Conservation (phyloP, 2,888 invertebrate species). For the Cheilosia soror region DNA sequence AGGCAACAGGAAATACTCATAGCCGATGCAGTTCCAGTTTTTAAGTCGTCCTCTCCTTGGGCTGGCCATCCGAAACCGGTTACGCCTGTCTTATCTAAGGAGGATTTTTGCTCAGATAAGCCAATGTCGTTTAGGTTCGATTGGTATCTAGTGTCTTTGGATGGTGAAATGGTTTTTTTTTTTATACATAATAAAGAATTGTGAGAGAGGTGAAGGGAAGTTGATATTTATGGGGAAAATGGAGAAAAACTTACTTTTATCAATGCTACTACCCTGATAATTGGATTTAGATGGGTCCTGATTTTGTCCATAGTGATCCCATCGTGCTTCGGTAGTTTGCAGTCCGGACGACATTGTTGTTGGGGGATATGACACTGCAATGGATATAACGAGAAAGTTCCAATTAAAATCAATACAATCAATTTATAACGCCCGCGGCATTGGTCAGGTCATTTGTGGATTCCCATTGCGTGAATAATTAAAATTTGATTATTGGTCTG, state of each 20-base stretch:
- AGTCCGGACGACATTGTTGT: conserved; percentile 80
- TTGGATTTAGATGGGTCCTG: conserved; percentile 79
- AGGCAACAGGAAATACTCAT: conserved; percentile 38
- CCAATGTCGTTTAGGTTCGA: conserved; percentile 91
- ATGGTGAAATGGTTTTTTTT: conserved; percentile 66
- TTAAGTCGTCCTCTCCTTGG: conserved; percentile 77
- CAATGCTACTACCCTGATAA: conserved; percentile 75
- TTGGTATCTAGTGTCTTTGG: conserved; percentile 89
- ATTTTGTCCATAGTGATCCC: conserved; percentile 80
- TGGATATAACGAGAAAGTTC: not conserved
- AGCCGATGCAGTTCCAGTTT: conserved; percentile 66
- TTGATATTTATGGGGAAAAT: not conserved
- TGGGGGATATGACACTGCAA: conserved; percentile 82
- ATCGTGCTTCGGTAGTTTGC: conserved; percentile 80
- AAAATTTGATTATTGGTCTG: conserved; percentile 74
- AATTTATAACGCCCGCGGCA: conserved; percentile 28
- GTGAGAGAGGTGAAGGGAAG: conserved; percentile 53
- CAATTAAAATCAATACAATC: conserved; percentile 68
- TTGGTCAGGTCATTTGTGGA: conserved; percentile 20
- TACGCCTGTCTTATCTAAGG: conserved; percentile 81
- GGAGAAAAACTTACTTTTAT: conserved; percentile 81
- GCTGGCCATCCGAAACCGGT: conserved; percentile 77
- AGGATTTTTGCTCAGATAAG: conserved; percentile 89
- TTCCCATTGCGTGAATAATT: conserved; percentile 68
- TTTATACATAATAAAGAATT: conserved; percentile 16